A percentile compares a stretch with the other conserved stretches of the same genome.
Conservation (phyloP, 2,113 vertebrate genomes). For the Chloebia gouldiae region DNA sequence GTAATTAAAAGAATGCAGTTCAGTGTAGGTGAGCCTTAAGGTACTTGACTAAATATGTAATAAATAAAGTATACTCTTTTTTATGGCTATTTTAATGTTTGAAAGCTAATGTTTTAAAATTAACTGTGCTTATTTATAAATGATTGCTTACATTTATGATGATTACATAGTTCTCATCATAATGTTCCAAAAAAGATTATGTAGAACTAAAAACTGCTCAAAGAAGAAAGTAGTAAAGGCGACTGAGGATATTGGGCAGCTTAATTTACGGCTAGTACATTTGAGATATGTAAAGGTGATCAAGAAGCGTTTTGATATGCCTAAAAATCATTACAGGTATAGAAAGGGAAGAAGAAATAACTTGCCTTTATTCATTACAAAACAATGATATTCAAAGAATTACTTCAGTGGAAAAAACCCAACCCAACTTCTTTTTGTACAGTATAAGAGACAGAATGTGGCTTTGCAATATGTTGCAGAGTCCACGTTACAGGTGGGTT, state of each 20-base stretch:
- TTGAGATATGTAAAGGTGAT: background rate
- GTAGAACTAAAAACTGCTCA: background rate
- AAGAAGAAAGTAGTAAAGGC: background rate
- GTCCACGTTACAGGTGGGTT: background rate
- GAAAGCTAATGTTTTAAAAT: background rate
- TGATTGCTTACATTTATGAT: background rate
- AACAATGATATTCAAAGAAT: background rate
- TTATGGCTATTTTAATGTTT: background rate
- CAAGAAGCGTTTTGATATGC: background rate
- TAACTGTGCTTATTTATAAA: background rate
- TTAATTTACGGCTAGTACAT: background rate
- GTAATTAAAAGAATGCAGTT: background rate
- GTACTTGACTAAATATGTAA: background rate
- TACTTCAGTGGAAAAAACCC: background rate
- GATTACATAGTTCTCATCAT: background rate
- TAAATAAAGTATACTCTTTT: background rate
- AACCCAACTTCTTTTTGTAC: background rate
- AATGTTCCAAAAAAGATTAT: background rate
- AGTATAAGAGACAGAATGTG: background rate
- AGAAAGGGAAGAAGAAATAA: background rate
- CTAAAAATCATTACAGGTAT: background rate
- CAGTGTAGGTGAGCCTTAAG: background rate
- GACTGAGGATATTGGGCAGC: background rate
- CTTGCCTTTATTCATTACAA: background rate
- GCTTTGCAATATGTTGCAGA: background rate